These are phyloP conservation scores for Orycteropus afer DNA, from an alignment of 2,113 vertebrate genomes.

Conservation along the genomic window DNA sequence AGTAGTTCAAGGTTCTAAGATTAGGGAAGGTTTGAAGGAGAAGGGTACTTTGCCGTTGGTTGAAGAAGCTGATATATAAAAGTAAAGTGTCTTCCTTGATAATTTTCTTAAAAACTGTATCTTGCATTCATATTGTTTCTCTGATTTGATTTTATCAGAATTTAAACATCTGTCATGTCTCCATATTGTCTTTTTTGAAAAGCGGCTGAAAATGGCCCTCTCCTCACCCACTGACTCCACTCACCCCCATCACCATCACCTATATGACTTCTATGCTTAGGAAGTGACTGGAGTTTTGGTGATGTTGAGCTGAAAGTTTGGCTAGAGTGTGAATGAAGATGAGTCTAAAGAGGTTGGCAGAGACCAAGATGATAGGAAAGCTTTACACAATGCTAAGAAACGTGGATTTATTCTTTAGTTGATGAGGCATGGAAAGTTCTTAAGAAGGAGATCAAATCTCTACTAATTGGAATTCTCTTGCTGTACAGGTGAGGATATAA, in stretches of 20 bases:
- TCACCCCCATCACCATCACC: neutral
- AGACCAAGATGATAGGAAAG: neutral
- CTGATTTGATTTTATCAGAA: neutral
- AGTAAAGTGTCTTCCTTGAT: neutral
- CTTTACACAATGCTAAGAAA: neutral
- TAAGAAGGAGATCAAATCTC: neutral
- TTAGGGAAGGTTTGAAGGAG: neutral
- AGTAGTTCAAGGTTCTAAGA: neutral
- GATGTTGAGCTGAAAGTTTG: neutral
- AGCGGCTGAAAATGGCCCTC: neutral
- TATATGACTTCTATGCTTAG: neutral
- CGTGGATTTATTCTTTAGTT: neutral
- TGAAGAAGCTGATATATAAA: neutral
- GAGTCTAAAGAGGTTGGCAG: neutral
- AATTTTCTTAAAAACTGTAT: neutral
- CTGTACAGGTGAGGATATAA: neutral
- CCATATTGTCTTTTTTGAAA: neutral
- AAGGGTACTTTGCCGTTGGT: neutral
- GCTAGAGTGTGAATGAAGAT: neutral
- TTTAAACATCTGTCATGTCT: neutral
- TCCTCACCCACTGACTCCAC: neutral
- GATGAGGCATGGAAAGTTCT: neutral
- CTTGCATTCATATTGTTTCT: neutral
- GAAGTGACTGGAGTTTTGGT: neutral
- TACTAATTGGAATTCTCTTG: neutral